A percentile compares a stretch with the other conserved stretches of the same genome.
These are phyloP conservation scores for Petroica traversi DNA, from an alignment of 2,113 vertebrate genomes.

Conservation along the genomic window DNA sequence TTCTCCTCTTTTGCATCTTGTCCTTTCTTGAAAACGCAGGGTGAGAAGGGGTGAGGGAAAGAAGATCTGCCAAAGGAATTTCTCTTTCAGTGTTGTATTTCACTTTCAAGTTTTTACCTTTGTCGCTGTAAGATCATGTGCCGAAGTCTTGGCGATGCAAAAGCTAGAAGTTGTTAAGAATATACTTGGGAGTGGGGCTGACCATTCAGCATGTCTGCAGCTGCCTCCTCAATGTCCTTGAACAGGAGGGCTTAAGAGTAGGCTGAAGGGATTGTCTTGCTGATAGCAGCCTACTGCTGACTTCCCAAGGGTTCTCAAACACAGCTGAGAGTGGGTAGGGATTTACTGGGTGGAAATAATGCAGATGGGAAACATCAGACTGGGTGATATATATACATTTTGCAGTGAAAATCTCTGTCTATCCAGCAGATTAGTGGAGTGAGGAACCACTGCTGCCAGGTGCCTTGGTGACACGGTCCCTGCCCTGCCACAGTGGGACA, in stretches of 20 bases:
- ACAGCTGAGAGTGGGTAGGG: constrained; percentile 4
- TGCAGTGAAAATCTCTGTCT: rapidly evolving
- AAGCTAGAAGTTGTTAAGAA: constrained; percentile 26
- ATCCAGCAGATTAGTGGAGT: not conserved
- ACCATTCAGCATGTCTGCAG: constrained; percentile 1
- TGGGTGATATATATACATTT: rapidly evolving
- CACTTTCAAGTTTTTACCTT: constrained; percentile 52
- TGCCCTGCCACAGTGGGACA: rapidly evolving
- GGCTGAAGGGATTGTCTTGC: constrained; percentile 5
- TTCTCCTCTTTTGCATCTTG: constrained; percentile 48
- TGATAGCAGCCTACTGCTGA: not conserved
- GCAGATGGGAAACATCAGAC: not conserved
- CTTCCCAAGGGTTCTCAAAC: not conserved
- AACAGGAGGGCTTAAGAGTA: not conserved
- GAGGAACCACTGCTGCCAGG: not conserved
- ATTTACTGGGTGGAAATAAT: constrained; percentile 1
- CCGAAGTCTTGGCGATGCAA: not conserved
- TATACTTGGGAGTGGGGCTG: not conserved
- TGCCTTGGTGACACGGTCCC: not conserved
- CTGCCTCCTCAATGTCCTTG: constrained; percentile 39
- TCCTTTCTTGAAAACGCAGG: constrained; percentile 54
- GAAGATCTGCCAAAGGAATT: constrained; percentile 51
- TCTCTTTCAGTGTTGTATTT: constrained; percentile 53
- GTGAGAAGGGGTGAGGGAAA: constrained; percentile 57
- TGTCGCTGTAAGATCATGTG: constrained; percentile 31